Evolutionary conservation across 92 coral and sea anemone genomes (phyloP).

Genomic region (Porites lobata): DNA sequence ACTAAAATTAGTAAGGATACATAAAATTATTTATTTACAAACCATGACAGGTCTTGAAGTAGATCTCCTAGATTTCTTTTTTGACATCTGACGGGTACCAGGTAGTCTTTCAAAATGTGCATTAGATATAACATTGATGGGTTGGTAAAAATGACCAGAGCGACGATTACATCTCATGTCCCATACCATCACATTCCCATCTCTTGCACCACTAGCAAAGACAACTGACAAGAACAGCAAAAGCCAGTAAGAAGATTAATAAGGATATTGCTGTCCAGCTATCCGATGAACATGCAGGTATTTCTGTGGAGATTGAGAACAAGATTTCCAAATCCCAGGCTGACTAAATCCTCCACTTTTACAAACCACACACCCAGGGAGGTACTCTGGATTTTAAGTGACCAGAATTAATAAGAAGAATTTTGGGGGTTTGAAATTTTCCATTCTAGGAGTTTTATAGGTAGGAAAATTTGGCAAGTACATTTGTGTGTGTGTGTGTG

Average conservation of each 20-base stretch:
- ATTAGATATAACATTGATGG: slow-evolving; percentile 84
- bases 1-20: too few species aligned
- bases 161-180: slow-evolving; percentile 96
- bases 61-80: slow-evolving; percentile 73
- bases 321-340: neutral
- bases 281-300: too few species aligned
- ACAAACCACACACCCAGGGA: too few species aligned
- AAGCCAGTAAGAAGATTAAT: neutral
- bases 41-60: slow-evolving; percentile 69
- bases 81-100: slow-evolving; percentile 64
- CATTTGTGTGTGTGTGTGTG: too few species aligned
- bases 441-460: too few species aligned
- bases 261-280: too few species aligned
- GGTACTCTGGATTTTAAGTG: too few species aligned
- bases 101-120: slow-evolving; percentile 78
- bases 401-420: too few species aligned
- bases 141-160: slow-evolving; percentile 78
- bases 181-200: slow-evolving; percentile 98
- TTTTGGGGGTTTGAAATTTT: too few species aligned
- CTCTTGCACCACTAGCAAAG: slow-evolving; percentile 96
- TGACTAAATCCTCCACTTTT: neutral
- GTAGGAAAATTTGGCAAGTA: too few species aligned
- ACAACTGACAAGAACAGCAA: slow-evolving; percentile 67
- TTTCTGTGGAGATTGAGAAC: too few species aligned
- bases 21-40: slow-evolving; percentile 11